Evolutionary conservation across 1,140 invertebrate species (phyloP).

Genomic region (Lasaia peninsularis): DNA sequence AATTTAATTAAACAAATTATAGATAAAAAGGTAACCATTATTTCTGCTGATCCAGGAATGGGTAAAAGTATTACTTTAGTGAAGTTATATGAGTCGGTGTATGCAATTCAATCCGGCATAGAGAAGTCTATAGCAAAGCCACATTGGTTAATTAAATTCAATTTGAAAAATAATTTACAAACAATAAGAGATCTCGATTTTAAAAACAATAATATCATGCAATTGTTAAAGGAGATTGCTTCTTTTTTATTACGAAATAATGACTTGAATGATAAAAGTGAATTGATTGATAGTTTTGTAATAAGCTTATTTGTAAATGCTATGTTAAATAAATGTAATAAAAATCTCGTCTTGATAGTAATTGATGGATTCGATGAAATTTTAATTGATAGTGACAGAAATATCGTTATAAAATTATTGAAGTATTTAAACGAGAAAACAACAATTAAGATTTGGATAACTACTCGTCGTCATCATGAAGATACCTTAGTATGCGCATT

Average conservation of each 20-base stretch:
- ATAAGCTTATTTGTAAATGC: not conserved
- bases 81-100: not conserved
- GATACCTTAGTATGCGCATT: not conserved
- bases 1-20: not conserved
- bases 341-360: not conserved
- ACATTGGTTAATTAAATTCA: not conserved
- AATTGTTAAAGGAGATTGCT: not conserved
- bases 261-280: not conserved
- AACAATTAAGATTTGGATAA: not conserved
- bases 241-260: not conserved
- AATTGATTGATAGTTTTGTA: not conserved
- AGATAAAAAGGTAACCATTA: not conserved
- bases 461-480: constrained; percentile 1
- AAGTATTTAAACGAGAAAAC: not conserved
- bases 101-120: not conserved
- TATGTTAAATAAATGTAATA: not conserved
- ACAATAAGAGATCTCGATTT: not conserved
- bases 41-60: not conserved
- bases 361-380: constrained; percentile 5
- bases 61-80: not conserved
- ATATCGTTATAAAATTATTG: not conserved
- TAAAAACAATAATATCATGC: not conserved
- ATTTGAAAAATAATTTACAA: not conserved
- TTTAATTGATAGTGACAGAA: not conserved
- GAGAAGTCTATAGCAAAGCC: not conserved